Conservation (phyloP, 2,888 invertebrate genomes). For the Phania funesta region DNA sequence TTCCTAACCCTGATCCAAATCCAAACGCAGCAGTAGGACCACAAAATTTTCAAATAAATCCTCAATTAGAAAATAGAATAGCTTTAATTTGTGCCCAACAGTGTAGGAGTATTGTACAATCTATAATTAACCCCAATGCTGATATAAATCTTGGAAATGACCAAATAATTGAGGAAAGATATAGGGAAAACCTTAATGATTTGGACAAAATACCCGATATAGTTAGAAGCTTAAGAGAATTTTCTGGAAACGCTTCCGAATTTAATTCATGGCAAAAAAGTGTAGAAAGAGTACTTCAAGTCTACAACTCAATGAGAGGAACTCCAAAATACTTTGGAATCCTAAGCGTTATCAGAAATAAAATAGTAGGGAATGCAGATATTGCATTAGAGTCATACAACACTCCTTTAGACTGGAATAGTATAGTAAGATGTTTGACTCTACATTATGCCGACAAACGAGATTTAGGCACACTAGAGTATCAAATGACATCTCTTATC, state of each 20-base stretch:
- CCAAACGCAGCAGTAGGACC: no score
- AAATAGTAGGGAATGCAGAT: no score
- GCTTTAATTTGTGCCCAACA: neutral
- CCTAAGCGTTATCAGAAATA: neutral
- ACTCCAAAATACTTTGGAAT: neutral
- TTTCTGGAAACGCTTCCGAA: neutral
- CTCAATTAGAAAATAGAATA: neutral
- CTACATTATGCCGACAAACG: neutral
- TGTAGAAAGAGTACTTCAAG: neutral
- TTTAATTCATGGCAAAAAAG: neutral
- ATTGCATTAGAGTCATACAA: no score
- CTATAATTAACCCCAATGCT: neutral
- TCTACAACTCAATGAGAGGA: no score
- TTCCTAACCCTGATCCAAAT: no score
- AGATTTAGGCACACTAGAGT: neutral
- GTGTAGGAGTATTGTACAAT: neutral
- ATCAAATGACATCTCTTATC: neutral
- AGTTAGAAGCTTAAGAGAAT: neutral
- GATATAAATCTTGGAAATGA: neutral
- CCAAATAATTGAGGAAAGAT: constrained; percentile 6
- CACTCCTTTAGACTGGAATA: no score
- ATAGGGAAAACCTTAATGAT: neutral
- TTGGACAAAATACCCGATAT: no score
- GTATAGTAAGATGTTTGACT: neutral
- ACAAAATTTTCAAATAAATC: no score